Evolutionary conservation across 2,113 vertebrate genomes (phyloP).

Genomic region (Spea multiplicata): DNA sequence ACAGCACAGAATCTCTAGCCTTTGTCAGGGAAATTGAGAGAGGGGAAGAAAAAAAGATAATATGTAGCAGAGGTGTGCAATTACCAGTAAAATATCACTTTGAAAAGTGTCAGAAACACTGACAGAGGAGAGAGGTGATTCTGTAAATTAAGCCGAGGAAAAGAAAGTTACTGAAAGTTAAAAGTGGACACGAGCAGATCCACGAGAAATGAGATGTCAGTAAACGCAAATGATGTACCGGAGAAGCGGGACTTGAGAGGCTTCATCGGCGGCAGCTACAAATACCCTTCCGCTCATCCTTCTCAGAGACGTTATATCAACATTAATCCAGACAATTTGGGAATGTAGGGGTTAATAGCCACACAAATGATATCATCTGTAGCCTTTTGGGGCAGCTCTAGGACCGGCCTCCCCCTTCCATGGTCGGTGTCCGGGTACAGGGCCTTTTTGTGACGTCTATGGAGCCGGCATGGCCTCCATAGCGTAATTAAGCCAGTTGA

Average conservation of each 20-base stretch:
- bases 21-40: slow-evolving; percentile 53
- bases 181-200: slow-evolving; percentile 23
- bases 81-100: slow-evolving; percentile 47
- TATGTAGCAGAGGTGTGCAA: slow-evolving; percentile 46
- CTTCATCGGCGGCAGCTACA: no score
- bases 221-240: slow-evolving; percentile 16
- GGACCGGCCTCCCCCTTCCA: no score
- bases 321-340: no score
- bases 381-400: no score
- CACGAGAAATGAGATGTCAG: slow-evolving; percentile 22
- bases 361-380: no score
- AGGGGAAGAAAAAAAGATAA: slow-evolving; percentile 26
- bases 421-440: no score
- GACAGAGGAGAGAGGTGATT: slow-evolving; percentile 39
- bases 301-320: no score
- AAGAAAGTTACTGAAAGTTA: slow-evolving; percentile 42
- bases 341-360: no score
- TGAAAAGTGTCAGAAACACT: slow-evolving; percentile 47
- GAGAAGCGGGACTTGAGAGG: neutral
- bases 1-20: slow-evolving; percentile 54
- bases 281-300: no score
- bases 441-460: no score
- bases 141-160: slow-evolving; percentile 33
- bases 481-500: no score
- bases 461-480: no score